Evolutionary conservation across 2,888 invertebrate species (phyloP).

Genomic region (Trichogramma evanescens): DNA sequence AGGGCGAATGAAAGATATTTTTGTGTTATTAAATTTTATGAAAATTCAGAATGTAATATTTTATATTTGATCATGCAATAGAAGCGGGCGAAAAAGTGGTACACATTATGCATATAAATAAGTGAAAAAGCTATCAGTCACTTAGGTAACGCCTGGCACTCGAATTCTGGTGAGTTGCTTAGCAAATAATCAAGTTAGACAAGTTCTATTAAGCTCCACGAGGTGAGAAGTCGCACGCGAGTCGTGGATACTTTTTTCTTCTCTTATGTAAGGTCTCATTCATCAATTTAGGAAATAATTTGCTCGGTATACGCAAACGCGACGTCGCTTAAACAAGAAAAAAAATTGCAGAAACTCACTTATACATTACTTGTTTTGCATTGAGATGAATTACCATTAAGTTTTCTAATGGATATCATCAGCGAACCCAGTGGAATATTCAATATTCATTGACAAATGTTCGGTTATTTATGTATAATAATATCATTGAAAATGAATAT

Average conservation of each 20-base stretch:
- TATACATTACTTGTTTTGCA: neutral
- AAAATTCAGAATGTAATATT: too few relatives aligned
- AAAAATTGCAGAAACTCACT: neutral
- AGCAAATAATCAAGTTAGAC: slow-evolving; percentile 42
- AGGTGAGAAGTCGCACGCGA: slow-evolving; percentile 28
- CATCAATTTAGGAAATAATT: slow-evolving; percentile 40
- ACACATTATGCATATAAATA: neutral
- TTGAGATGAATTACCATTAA: too few relatives aligned
- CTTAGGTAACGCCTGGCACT: slow-evolving; percentile 12
- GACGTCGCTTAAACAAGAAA: neutral
- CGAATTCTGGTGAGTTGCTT: slow-evolving; percentile 13
- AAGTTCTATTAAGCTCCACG: slow-evolving; percentile 41
- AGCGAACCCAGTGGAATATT: too few relatives aligned
- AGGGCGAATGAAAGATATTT: too few relatives aligned
- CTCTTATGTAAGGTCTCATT: slow-evolving; percentile 35
- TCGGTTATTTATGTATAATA: too few relatives aligned
- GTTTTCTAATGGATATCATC: too few relatives aligned
- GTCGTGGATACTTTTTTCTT: slow-evolving; percentile 20
- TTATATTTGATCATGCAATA: neutral
- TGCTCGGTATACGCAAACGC: slow-evolving; percentile 14
- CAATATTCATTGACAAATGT: too few relatives aligned
- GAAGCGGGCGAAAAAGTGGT: neutral
- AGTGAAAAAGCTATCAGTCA: slow-evolving; percentile 17
- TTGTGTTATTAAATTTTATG: too few relatives aligned
- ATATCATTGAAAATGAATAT: too few relatives aligned